Evolutionary conservation across 2,888 invertebrate genomes (phyloP), one percentile per base, ranked within the genome.

Genomic region (Apotomis turbidana): DNA sequence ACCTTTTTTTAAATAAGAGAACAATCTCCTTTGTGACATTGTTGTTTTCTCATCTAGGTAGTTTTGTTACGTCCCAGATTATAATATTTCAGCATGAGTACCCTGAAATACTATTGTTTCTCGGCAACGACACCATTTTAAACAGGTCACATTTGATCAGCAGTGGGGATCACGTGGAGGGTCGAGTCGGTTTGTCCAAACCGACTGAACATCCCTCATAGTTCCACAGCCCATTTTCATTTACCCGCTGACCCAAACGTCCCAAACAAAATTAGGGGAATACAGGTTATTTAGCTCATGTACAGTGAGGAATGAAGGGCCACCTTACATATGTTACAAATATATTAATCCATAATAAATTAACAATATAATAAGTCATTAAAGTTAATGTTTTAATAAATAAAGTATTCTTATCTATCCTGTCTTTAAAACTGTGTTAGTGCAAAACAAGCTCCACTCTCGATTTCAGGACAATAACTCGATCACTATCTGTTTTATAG

Each of bases 371-470:
- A 80, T 77, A 78, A 76, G 74, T 78, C 76, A 71, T 75, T 79
- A 77, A 74, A 74, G 75, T 76, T 76, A 75, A 74, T 75, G 74
- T 75, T 75, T 78, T 78, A 79, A 80, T 77, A 81, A 80, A 82
- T 77, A 82, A 75, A 77, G 75, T 63, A 73, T 67, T 57, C 55
- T 54, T 71, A 63, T 61, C 38, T 76, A 74, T 71, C 71, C 59
- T 68, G 62, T 76, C 61, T 78, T 73, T 68, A 74, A 61, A 77
- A 81, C 74, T 72, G 67, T 80, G 88, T 90, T 90, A 90, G 89
- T 89, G 83, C 85, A 84, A 76, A 83, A 84, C 82, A 83, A 77
- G 81, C 80, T 84, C 80, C 83, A 85, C 82, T 83, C 79, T 78
- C 78, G 79, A 78, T 74, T 68, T 83, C 80, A 87, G 78, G 80